These are phyloP conservation scores for Plusia festucae DNA, from an alignment of 2,888 invertebrate genomes.

Conservation along the genomic window DNA sequence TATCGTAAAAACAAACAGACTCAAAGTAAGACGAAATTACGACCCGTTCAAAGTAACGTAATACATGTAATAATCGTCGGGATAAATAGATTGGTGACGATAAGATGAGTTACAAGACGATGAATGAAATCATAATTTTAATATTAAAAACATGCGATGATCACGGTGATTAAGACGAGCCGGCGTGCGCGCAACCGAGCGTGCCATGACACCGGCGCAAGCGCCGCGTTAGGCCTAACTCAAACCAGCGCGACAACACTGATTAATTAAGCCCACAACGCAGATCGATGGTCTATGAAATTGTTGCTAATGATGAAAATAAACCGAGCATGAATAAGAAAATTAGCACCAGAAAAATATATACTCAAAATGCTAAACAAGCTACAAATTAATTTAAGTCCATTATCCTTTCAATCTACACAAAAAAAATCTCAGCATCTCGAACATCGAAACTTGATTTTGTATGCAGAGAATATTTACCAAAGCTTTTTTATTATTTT, in stretches of 20 bases:
- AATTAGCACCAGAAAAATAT: constrained; percentile 54
- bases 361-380: constrained; percentile 66
- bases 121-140: constrained; percentile 86
- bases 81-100: constrained; percentile 84
- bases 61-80: constrained; percentile 85
- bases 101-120: constrained; percentile 78
- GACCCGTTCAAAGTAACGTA: constrained; percentile 82
- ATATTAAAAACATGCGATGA: constrained; percentile 81
- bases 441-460: constrained; percentile 79
- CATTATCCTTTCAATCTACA: constrained; percentile 76
- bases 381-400: constrained; percentile 77
- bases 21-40: constrained; percentile 77
- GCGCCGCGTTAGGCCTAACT: constrained; percentile 84
- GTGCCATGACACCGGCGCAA: constrained; percentile 75
- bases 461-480: constrained; percentile 80
- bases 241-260: constrained; percentile 73
- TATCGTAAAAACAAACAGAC: constrained; percentile 84
- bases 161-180: constrained; percentile 77
- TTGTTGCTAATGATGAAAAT: constrained; percentile 51
- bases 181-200: constrained; percentile 73
- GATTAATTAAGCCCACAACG: constrained; percentile 81
- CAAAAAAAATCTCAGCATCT: constrained; percentile 67
- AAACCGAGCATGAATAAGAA: constrained; percentile 45
- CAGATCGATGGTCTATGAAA: constrained; percentile 76
- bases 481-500: constrained; percentile 68